Evolutionary conservation across 2,888 invertebrate species (phyloP).

Genomic region (Argyra leucocephala): DNA sequence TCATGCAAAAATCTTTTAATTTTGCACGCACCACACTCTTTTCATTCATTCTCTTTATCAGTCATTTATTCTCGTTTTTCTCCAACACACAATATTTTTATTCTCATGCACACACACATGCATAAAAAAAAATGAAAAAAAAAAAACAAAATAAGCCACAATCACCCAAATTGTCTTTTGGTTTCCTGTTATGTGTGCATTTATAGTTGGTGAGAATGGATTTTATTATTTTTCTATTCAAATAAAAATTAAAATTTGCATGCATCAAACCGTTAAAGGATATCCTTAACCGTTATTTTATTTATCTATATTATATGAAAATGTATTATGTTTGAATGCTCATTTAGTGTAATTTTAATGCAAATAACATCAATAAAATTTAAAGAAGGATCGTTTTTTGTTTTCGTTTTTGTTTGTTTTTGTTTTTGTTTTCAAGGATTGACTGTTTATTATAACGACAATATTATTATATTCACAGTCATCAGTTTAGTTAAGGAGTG

Average conservation of each 20-base stretch:
- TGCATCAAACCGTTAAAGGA: conserved; percentile 2
- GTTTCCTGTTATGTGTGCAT: conserved; percentile 3
- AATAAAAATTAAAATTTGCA: neutral
- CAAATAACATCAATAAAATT: conserved; percentile 6
- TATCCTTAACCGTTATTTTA: neutral
- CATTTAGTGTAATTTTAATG: neutral
- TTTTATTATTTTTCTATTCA: neutral
- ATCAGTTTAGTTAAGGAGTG: no score
- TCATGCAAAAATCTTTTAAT: neutral
- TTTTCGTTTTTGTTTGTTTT: neutral
- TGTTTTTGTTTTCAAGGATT: neutral
- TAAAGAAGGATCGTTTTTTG: neutral
- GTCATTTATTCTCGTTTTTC: no score
- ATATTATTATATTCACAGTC: neutral
- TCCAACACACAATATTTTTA: no score
- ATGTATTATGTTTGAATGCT: neutral
- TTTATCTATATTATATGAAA: neutral
- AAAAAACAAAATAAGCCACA: neutral
- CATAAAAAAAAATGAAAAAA: no score
- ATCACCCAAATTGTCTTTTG: neutral
- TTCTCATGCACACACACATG: no score
- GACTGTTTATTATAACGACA: neutral
- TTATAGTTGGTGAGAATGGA: no score
- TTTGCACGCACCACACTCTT: neutral
- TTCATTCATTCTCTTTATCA: neutral